Conservation (phyloP, 2,888 invertebrate species). For the Pemphredon lugubris region DNA sequence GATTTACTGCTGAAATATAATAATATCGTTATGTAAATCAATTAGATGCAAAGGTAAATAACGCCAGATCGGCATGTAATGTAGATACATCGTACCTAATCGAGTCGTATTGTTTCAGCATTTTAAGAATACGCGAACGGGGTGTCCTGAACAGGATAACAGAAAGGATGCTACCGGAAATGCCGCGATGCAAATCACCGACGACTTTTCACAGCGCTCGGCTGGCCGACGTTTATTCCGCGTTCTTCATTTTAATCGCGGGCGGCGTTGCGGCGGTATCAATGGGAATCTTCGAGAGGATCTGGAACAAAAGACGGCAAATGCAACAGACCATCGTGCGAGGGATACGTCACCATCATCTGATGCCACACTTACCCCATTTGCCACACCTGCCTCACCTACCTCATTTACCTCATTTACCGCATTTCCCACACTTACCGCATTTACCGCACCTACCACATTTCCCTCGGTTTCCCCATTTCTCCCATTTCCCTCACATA, state of each 20-base stretch:
- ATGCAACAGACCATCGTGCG: conserved; percentile 60
- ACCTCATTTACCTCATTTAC: neutral
- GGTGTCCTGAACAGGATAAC: conserved; percentile 77
- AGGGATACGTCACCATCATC: conserved; percentile 45
- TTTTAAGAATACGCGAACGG: conserved; percentile 78
- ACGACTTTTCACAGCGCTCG: conserved; percentile 84
- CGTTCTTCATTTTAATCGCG: conserved; percentile 81
- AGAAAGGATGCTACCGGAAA: conserved; percentile 79
- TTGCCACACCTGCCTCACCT: neutral
- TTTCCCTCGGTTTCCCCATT: conserved; percentile 16
- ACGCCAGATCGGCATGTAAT: neutral
- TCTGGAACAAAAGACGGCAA: conserved; percentile 71
- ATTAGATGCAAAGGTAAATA: no score
- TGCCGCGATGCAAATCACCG: conserved; percentile 83
- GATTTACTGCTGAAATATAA: no score
- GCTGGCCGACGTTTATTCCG: conserved; percentile 84
- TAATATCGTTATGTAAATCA: no score
- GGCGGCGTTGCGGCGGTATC: conserved; percentile 79
- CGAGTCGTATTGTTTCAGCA: conserved; percentile 70
- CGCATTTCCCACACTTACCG: conserved; percentile 14
- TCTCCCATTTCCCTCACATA: no score
- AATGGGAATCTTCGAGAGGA: conserved; percentile 73
- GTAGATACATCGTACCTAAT: no score
- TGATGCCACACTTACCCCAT: conserved; percentile 32
- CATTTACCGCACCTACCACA: conserved; percentile 6